phyloP scores from a whole-genome alignment of 2,113 vertebrate genomes.

The Phaetusa simplex region DNA sequence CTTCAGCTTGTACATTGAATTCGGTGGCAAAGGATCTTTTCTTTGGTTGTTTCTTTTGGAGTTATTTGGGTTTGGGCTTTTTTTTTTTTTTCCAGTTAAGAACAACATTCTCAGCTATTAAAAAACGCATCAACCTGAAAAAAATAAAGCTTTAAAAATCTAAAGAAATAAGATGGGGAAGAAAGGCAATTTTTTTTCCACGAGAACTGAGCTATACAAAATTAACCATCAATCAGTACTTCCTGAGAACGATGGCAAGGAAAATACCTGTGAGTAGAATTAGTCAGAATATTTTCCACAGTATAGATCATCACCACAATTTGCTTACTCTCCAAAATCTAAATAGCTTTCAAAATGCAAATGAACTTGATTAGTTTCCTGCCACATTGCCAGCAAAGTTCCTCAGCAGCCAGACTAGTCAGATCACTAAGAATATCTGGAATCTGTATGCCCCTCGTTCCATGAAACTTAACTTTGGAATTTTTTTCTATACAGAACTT shows the following conservation, averaged over 20 bases:
- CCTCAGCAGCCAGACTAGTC: neutral
- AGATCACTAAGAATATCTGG: neutral
- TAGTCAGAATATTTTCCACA: neutral
- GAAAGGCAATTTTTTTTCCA: neutral
- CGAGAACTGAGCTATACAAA: neutral
- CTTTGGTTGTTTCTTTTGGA: neutral
- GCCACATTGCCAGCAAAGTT: neutral
- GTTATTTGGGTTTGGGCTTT: fast-evolving
- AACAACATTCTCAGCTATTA: neutral
- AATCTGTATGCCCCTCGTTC: neutral
- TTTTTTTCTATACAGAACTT: neutral
- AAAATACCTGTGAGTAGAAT: neutral
- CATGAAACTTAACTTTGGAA: neutral
- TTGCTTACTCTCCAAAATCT: neutral
- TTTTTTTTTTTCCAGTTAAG: neutral
- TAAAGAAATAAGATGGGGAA: neutral
- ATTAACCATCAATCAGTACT: neutral
- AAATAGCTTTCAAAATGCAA: neutral
- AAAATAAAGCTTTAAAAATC: neutral
- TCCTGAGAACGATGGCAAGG: neutral
- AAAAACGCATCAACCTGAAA: neutral
- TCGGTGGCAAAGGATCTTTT: neutral
- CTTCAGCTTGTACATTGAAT: neutral
- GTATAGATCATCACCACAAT: neutral
- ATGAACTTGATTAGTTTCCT: neutral